Evolutionary conservation across 23 tunicate genomes (phyloP), one percentile per base, ranked within the genome.

Genomic region (Halocynthia aurantium): DNA sequence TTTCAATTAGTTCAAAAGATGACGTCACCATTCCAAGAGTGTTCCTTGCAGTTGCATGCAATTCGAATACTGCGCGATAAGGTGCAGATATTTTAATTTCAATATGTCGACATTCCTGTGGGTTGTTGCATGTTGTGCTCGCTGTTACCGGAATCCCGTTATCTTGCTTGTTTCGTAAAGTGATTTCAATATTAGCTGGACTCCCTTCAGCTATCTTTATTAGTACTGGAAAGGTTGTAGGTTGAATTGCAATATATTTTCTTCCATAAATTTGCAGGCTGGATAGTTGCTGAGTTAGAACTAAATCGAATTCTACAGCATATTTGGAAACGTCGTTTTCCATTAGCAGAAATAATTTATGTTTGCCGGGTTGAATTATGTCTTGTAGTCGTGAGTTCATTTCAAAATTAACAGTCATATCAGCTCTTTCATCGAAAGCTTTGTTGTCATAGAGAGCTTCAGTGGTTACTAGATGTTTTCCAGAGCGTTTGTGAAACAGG

Each of bases 151-250:
- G 49, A 65, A 20, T 65, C 31, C 70, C 31, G 70, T 65, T 65
- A 65, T 65, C 70, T 65, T 65, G 70, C 31, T 65, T 65, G 31
- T 65, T 65, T 65, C 70, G 22, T 65, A 65, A 8, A 65, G 9
- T 65, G 31, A 49, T 15, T 65, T 15, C 70, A 65, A 65, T 65
- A 15, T 5, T 20, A 9, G 70, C 70, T 20, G 70, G 70, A 65
- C 70, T 65, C 70, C 70, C 70, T 65, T 65, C 19, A 10, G 70
- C 15, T 65, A 65, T 65, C 6, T 65, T 40, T 20, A 65, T 65
- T 6, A 1, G 22, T 10, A 65, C 19, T 10, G 70, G 31, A 15
- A 65, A 65, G 22, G 70, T 11, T 49, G 70, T 6, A 20, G 70
- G 70, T 65, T 65, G 49, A 65, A 65, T 40, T 9, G 22, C 70